Evolutionary conservation across 1,140 invertebrate genomes (phyloP), one percentile per base, ranked within the genome.

Genomic region (Cydia pomonella): DNA sequence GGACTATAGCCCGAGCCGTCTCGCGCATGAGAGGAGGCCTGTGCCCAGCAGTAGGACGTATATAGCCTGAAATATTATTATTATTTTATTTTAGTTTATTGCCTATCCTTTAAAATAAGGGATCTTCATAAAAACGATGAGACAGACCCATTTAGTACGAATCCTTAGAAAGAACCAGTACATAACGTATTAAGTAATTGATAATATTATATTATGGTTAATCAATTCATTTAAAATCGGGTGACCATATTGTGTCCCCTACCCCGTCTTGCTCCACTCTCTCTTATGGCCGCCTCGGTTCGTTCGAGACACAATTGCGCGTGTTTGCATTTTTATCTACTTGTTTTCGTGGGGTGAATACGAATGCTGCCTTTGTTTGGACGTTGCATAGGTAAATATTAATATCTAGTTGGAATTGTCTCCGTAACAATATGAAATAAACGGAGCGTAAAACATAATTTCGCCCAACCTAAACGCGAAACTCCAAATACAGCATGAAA

Each of bases 301-400:
- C 87, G 85, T 85, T 83, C 83, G 85, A 87, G 87, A 90, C 84
- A 88, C 85, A 88, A 92, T 92, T 92, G 89, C 82, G 81, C 81
- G 76, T 90, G 88, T 92, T 91, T 89, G 90, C 90, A 92, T 89
- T 91, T 92, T 90, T 90, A 91, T 91, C 82, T 88, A 86, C 83
- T 89, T 88, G 83, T 91, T 89, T 91, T 92, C 87, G 88, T 87
- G 86, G 83, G 81, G 81, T 82, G 87, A 90, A 92, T 92, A 87
- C 82, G 83, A 87, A 92, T 90, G 82, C 83, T 82, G 80, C 80
- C 84, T 89, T 87, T 87, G 83, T 90, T 82, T 86, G 80, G 80
- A 85, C 81, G 73, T 71, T 80, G 77, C 81, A 80, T 81, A 86
- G 82, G 84, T 87, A 84, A 86, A 86, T 82, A 83, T 88, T 88